Base-by-base conservation (phyloP, 1,140 invertebrate genomes). In the Helicoverpa armigera region DNA sequence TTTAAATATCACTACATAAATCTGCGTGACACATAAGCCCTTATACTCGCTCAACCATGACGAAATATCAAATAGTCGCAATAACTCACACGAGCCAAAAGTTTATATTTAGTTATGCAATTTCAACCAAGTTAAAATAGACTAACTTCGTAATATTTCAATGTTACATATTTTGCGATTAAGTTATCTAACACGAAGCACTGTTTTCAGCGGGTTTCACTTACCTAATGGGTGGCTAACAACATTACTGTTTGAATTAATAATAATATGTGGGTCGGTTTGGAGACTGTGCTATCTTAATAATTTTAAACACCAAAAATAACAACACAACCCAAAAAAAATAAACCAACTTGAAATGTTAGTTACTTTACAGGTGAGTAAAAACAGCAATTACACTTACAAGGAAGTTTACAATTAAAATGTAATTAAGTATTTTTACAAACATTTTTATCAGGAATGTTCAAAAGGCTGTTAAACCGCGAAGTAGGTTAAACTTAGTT, bases 401-500 rank as follows among this genome's bases (percentile, higher is more conserved):
- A 72, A 60, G 63, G 73, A 81, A 81, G 80, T 60, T 65, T 60
- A 70, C 63, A 76, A 81, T 72, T 82, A 82, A 82, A 79, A 29
- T 65, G 10, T 56, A 80, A 79, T 79, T 79, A 65, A 82, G 29
- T 79, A 56, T 82, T 73, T 82, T 69, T 31, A 72, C 56, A 76
- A 82, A 79, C 53, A 70, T 80, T 76, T 78, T 82, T 76, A 76
- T 63, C 63, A 35, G 63, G 69, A 82, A 67, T 79, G 51, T 82
- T 80, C 72, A 86, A 81, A 82, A 73, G 77, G 82, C 73, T 48
- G 72, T 83, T 82, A 67, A 54, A 63, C 61, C 23, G 74, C 82
- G 79, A 90, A 89, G 83, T 88, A 81, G 85, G 87, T 87, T 89
- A 87, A 89, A 87, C 65, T 86, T 83, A 86, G 84, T 86, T 87